Conservation (phyloP, 2,888 invertebrate genomes). For the Apodemia zela region DNA sequence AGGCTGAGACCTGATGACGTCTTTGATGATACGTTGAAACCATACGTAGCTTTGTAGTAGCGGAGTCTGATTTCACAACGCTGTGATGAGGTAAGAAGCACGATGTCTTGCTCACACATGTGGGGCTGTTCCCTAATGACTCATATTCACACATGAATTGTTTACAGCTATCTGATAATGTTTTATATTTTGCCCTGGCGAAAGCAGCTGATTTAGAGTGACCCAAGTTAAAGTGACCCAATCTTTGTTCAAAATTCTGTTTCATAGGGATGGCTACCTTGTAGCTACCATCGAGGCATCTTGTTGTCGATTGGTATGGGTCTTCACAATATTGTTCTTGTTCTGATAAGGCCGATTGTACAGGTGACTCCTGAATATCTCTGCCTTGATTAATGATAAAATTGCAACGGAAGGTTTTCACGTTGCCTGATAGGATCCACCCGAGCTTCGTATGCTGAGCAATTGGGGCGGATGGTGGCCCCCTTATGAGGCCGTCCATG, state of each 20-base stretch:
- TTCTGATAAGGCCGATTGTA: too few relatives aligned
- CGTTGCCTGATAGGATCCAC: too few relatives aligned
- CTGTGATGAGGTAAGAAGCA: not conserved
- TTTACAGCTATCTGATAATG: not conserved
- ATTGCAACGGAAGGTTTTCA: too few relatives aligned
- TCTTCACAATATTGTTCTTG: too few relatives aligned
- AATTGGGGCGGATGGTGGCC: too few relatives aligned
- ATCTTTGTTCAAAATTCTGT: not conserved
- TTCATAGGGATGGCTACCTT: not conserved
- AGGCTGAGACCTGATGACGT: too few relatives aligned
- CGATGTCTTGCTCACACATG: not conserved
- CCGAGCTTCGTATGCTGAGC: too few relatives aligned
- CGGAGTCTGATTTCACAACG: too few relatives aligned
- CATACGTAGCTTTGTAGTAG: too few relatives aligned
- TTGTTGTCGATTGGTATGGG: not conserved
- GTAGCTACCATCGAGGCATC: not conserved
- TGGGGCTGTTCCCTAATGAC: not conserved
- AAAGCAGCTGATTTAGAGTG: not conserved
- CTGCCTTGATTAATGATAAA: not conserved
- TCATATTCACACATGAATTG: not conserved
- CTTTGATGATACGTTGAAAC: too few relatives aligned
- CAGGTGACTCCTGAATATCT: too few relatives aligned
- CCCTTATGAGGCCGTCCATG: too few relatives aligned
- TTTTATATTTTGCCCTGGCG: not conserved
- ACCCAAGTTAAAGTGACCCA: not conserved